Conservation (phyloP, 2,113 vertebrate species). For the Rissa tridactyla region DNA sequence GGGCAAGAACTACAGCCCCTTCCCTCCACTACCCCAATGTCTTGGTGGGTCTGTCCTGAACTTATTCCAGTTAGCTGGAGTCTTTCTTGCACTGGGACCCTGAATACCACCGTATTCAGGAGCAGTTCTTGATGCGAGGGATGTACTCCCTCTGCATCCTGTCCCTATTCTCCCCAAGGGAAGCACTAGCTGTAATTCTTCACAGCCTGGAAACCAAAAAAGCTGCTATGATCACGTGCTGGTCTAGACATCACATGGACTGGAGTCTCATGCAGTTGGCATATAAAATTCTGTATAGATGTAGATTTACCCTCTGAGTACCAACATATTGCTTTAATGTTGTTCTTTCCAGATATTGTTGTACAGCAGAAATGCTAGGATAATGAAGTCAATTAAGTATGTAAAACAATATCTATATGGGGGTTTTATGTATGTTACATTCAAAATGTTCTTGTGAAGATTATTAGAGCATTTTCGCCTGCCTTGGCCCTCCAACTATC, state of each 20-base stretch:
- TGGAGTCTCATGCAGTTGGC: not conserved
- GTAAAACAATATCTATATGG: not conserved
- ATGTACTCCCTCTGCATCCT: not conserved
- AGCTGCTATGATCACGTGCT: rapidly evolving
- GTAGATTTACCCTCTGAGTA: not conserved
- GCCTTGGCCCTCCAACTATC: not conserved
- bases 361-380: not conserved
- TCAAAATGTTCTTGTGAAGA: not conserved
- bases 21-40: rapidly evolving
- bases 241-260: not conserved
- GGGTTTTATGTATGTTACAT: not conserved
- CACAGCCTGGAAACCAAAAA: not conserved
- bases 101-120: not conserved
- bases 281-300: not conserved
- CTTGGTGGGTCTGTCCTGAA: not conserved
- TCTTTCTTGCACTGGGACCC: not conserved
- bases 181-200: not conserved
- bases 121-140: not conserved
- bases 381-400: not conserved
- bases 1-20: not conserved
- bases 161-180: not conserved
- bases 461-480: not conserved
- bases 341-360: not conserved
- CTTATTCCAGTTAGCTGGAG: not conserved
- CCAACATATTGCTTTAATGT: not conserved